phyloP scores from a whole-genome alignment of 2,888 invertebrate genomes.

The Ptychoptera contaminata region DNA sequence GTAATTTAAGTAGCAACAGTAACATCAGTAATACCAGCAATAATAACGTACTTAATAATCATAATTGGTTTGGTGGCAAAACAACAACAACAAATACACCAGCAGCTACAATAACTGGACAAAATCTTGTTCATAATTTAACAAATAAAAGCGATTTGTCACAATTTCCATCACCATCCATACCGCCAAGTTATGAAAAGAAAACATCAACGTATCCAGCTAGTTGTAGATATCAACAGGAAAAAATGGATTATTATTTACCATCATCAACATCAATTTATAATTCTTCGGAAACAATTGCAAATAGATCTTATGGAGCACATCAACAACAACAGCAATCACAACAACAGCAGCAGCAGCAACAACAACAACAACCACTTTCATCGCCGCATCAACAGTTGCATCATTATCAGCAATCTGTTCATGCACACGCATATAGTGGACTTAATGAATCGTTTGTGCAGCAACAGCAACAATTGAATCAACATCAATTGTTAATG shows the following conservation, averaged over 20 bases:
- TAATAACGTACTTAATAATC: too few species aligned
- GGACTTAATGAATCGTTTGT: not conserved
- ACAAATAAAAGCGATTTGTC: conserved; percentile 4
- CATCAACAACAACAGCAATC: not conserved
- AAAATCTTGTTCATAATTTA: not conserved
- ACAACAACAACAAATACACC: not conserved
- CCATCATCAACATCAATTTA: not conserved
- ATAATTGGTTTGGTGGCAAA: not conserved
- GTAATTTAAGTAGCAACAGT: conserved; percentile 14
- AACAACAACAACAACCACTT: not conserved
- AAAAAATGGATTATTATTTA: conserved; percentile 5
- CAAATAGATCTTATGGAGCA: not conserved
- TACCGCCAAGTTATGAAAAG: conserved; percentile 2
- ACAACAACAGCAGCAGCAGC: not conserved
- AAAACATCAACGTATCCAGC: not conserved
- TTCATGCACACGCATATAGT: not conserved
- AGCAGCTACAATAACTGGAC: conserved; percentile 23
- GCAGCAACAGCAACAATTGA: conserved; percentile 4
- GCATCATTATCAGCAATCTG: not conserved
- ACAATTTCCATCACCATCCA: conserved; percentile 14
- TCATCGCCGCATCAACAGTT: conserved; percentile 2
- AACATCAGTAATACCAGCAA: conserved; percentile 13
- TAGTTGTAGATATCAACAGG: conserved; percentile 5
- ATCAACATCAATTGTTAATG: conserved; percentile 6
- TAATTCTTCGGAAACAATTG: conserved; percentile 4